Percentiles rank a stretch among this genome's conserved stretches.
Evolutionary conservation across 2,797 vertebrate species (phyloP).

Genomic region (Danio choprae): DNA sequence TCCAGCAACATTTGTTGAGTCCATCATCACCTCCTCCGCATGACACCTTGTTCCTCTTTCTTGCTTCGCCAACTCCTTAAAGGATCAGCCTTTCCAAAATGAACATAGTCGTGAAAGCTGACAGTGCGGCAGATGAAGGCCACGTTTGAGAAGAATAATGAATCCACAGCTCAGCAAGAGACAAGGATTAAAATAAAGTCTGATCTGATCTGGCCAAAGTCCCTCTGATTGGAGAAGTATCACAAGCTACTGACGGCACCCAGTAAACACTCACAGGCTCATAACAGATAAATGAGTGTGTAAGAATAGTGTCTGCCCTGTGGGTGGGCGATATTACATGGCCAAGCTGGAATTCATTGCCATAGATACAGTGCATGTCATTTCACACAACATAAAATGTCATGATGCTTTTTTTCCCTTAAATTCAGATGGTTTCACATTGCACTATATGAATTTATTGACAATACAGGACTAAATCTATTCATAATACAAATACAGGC

Average conservation of each 20-base stretch:
- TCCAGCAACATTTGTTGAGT: conserved; percentile 34
- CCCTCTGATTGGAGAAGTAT: conserved; percentile 25
- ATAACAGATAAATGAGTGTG: conserved; percentile 11
- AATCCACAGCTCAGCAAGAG: conserved; percentile 10
- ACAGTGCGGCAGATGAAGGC: conserved; percentile 3
- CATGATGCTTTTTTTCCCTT: background rate
- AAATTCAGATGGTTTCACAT: background rate
- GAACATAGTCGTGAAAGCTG: conserved; percentile 23
- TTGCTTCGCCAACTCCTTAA: conserved; percentile 8
- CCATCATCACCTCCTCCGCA: conserved; percentile 27
- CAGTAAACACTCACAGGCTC: conserved; percentile 19
- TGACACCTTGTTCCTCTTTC: conserved; percentile 32
- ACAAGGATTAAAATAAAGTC: conserved; percentile 16
- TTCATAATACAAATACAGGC: conserved; percentile 1
- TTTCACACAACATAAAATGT: conserved; percentile 6
- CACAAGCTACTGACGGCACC: background rate
- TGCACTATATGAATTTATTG: background rate
- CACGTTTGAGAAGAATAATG: conserved; percentile 17
- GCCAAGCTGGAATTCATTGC: background rate
- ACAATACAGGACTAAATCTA: background rate
- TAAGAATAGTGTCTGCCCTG: conserved; percentile 3
- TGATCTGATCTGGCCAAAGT: conserved; percentile 10
- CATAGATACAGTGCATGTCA: conserved; percentile 17
- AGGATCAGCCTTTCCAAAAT: conserved; percentile 15
- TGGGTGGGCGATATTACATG: conserved; percentile 21